Conservation (phyloP, 1,140 invertebrate species). For the Pogonus chalceus region DNA sequence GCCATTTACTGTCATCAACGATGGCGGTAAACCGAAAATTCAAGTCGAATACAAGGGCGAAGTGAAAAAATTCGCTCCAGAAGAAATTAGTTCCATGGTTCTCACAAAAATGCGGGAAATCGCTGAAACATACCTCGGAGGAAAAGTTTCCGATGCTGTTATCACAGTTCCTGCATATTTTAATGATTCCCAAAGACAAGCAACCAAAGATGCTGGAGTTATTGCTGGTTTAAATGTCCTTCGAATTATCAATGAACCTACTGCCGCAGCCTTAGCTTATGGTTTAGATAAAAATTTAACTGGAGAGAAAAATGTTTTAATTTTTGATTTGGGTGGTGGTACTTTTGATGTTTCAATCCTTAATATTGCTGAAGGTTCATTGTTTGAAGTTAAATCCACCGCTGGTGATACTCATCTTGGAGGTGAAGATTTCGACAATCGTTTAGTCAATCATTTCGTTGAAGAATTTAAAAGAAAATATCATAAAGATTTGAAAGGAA, state of each 20-base stretch:
- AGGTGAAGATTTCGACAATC: slow-evolving; percentile 80
- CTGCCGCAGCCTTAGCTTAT: slow-evolving; percentile 74
- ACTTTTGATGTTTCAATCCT: slow-evolving; percentile 82
- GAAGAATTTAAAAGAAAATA: slow-evolving; percentile 77
- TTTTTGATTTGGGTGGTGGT: slow-evolving; percentile 65
- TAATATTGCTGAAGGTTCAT: slow-evolving; percentile 72
- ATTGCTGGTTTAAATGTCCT: slow-evolving; percentile 71
- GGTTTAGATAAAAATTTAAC: slow-evolving; percentile 74
- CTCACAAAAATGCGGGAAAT: slow-evolving; percentile 52
- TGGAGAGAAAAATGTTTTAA: slow-evolving; percentile 66
- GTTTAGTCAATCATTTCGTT: slow-evolving; percentile 63
- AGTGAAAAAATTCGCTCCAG: slow-evolving; percentile 64
- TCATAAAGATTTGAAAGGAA: slow-evolving; percentile 64
- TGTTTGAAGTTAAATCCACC: slow-evolving; percentile 71
- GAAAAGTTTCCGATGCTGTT: slow-evolving; percentile 50
- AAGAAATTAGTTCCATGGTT: slow-evolving; percentile 73
- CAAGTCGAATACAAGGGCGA: slow-evolving; percentile 67
- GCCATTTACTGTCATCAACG: slow-evolving; percentile 64
- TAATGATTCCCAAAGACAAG: slow-evolving; percentile 33
- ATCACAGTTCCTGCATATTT: slow-evolving; percentile 54
- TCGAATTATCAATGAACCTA: slow-evolving; percentile 75
- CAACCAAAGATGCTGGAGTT: slow-evolving; percentile 57
- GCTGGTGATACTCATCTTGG: slow-evolving; percentile 60
- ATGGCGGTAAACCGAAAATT: slow-evolving; percentile 64
- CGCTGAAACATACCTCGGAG: slow-evolving; percentile 46